Conservation (phyloP, 1,140 invertebrate species). For the Atta texana region DNA sequence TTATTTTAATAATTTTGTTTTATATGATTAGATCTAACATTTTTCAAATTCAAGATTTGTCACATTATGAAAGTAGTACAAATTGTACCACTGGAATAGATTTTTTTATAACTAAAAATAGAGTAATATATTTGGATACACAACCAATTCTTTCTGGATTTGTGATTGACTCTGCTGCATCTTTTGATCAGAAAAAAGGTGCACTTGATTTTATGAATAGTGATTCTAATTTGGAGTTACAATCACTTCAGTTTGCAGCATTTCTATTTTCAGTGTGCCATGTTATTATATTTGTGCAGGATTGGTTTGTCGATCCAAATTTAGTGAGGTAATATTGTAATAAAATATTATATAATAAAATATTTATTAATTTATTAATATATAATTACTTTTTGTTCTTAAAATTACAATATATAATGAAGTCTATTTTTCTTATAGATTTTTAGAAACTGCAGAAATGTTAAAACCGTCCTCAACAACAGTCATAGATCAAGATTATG, state of each 20-base stretch:
- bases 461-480: conserved; percentile 92
- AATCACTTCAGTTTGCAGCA: conserved; percentile 92
- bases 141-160: conserved; percentile 90
- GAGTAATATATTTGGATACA: conserved; percentile 89
- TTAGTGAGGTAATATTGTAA: conserved; percentile 87
- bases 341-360: neutral
- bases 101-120: conserved; percentile 88
- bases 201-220: conserved; percentile 87
- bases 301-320: conserved; percentile 94
- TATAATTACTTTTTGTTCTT: conserved; percentile 28
- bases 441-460: conserved; percentile 95
- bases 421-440: conserved; percentile 85
- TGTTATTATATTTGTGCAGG: conserved; percentile 93
- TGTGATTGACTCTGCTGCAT: conserved; percentile 86
- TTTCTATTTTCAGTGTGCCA: conserved; percentile 96
- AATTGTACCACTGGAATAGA: conserved; percentile 90
- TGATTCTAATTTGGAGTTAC: conserved; percentile 90
- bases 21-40: conserved; percentile 78
- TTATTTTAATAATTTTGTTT: conserved; percentile 30
- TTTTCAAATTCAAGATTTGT: conserved; percentile 86
- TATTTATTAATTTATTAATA: conserved; percentile 6
- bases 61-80: conserved; percentile 86
- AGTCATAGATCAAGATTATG: conserved; percentile 88
- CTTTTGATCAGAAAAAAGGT: conserved; percentile 87
- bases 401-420: neutral